A percentile compares a stretch with the other conserved stretches of the same genome.
phyloP scores from a whole-genome alignment of 1,140 invertebrate species.

The Trichomalopsis sarcophagae region DNA sequence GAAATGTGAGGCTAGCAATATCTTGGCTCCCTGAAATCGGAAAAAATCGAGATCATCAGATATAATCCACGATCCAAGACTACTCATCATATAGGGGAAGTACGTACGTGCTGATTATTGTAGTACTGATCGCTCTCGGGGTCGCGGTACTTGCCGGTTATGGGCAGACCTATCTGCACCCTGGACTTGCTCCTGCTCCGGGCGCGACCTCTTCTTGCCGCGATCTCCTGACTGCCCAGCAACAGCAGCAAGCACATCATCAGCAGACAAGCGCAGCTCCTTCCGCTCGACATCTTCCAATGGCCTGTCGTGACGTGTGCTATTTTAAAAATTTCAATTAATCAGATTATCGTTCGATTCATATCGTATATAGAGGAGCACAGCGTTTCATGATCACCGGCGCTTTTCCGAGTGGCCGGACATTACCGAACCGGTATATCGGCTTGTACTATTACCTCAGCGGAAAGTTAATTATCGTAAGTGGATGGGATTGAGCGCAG shows the following conservation, averaged over 20 bases:
- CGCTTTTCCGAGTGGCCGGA: background rate
- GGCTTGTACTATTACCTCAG: too few species aligned
- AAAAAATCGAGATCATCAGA: background rate
- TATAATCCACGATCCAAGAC: background rate
- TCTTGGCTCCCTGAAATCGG: slow-evolving; percentile 87
- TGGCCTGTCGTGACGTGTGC: slow-evolving; percentile 29
- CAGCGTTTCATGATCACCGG: too few species aligned
- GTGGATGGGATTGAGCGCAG: background rate
- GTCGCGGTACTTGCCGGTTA: slow-evolving; percentile 90
- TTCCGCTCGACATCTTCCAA: slow-evolving; percentile 22
- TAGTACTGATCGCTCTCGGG: slow-evolving; percentile 91
- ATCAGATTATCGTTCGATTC: too few species aligned
- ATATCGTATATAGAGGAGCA: too few species aligned
- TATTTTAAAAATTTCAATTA: background rate
- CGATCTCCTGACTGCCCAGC: slow-evolving; percentile 63
- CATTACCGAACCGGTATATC: background rate
- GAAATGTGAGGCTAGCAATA: slow-evolving; percentile 92
- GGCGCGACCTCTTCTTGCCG: slow-evolving; percentile 77
- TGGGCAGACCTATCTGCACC: slow-evolving; percentile 88
- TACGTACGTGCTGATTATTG: slow-evolving; percentile 89
- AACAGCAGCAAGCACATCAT: slow-evolving; percentile 67
- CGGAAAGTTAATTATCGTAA: background rate
- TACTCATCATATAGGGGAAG: background rate
- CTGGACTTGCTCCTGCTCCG: slow-evolving; percentile 83
- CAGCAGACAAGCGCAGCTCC: slow-evolving; percentile 52